Base-by-base conservation (phyloP, 2,888 invertebrate genomes). In the Trileptium ribeirensis region DNA sequence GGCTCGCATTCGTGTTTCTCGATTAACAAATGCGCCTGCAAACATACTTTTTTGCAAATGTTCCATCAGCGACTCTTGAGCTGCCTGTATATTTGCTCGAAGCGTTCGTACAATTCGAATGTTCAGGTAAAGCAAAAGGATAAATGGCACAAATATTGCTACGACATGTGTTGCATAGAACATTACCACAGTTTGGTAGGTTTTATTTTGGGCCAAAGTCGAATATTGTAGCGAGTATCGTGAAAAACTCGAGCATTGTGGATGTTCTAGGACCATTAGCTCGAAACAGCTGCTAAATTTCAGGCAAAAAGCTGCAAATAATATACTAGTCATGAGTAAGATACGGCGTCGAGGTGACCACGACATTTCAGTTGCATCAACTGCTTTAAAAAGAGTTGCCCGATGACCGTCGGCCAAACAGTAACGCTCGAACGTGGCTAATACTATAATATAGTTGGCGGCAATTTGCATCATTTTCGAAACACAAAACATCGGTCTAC, bases 371-470 rank as follows among this genome's bases (percentile, higher is more conserved):
- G 15, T 15, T 31, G 74, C 74, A 34, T 19, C 31, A 15, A 3
- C 74, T 15, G 74, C 19, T 29, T 15, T 3, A 77, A 77, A 34
- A 8, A 34, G 8, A 15, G 74, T 15, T 19, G 8, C 8, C 8
- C 74, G 31, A 8, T n/a, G 51, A 24, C 39, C 29, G 3, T 39
- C 3, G 33, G 51, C 70, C 31, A 70, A 15, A 70, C 33, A 1
- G 34, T 83, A 85, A 67, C 85, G 74, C 79, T 86, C 86, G 31
- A 86, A 82, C 19, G 86, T 84, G n/a, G 86, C 86, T 79, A 83
- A 84, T n/a, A 83, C 83, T 64, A 86, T 86, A 67, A 86, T 81
- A 67, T 84, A 86, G n/a, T 84, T 83, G 2, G 84, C 84, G 0
- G 85, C 83, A 1, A 85, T 86, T 80, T 85, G 84, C 29, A 83